Conservation (phyloP, 1,140 invertebrate genomes). For the Rhynchophorus ferrugineus region DNA sequence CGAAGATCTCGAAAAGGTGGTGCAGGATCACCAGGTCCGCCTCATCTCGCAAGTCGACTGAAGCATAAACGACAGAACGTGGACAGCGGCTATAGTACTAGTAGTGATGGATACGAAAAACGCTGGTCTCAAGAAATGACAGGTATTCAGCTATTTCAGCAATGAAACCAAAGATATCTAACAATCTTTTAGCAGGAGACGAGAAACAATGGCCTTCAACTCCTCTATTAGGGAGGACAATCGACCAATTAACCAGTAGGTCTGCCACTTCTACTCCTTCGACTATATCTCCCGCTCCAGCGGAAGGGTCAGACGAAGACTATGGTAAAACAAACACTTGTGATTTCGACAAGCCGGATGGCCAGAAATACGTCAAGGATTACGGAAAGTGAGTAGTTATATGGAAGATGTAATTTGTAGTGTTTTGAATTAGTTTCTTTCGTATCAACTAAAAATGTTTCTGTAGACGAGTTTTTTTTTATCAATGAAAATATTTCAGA, state of each 20-base stretch:
- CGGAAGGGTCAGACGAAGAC: conserved; percentile 49
- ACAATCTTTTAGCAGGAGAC: conserved; percentile 12
- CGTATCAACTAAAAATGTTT: too few species aligned
- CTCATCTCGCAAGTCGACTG: conserved; percentile 33
- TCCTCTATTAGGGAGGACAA: conserved; percentile 43
- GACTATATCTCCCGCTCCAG: conserved; percentile 51
- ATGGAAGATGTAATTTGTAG: neutral
- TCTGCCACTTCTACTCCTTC: conserved; percentile 53
- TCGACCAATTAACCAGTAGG: conserved; percentile 42
- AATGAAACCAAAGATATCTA: too few species aligned
- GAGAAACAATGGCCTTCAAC: conserved; percentile 39
- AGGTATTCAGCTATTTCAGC: too few species aligned
- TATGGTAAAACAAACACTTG: conserved; percentile 13
- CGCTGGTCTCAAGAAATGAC: conserved; percentile 76
- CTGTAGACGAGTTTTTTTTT: conserved; percentile 6
- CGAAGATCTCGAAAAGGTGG: conserved; percentile 31
- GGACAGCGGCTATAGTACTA: conserved; percentile 85
- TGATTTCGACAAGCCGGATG: conserved; percentile 17
- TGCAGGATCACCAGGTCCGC: conserved; percentile 31
- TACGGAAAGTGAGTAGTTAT: conserved; percentile 16
- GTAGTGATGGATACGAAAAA: conserved; percentile 70
- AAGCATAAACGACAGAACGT: conserved; percentile 64
- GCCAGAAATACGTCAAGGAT: conserved; percentile 15
- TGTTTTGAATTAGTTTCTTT: neutral
- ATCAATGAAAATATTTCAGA: conserved; percentile 5